phyloP scores from a whole-genome alignment of 2,113 vertebrate genomes.

The Phyllostomus discolor region DNA sequence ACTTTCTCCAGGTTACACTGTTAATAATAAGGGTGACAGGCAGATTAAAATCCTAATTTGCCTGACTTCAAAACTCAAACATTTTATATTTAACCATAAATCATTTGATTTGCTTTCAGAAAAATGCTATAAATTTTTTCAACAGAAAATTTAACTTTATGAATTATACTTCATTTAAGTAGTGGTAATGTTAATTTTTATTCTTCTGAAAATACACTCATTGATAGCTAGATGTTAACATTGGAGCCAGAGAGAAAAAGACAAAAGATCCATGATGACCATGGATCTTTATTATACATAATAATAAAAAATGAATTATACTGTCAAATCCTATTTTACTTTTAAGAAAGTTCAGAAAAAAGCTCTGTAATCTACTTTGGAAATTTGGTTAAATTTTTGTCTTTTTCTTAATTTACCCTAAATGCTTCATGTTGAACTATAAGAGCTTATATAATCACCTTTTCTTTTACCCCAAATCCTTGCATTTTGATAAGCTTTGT shows the following conservation, averaged over 20 bases:
- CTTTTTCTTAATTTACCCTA: not conserved
- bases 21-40: not conserved
- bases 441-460: not conserved
- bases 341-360: constrained; percentile 20
- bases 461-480: not conserved
- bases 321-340: not conserved
- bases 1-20: not conserved
- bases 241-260: not conserved
- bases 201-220: not conserved
- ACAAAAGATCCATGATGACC: not conserved
- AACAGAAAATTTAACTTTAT: not conserved
- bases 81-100: not conserved
- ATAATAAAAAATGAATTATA: not conserved
- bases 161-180: not conserved
- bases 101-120: not conserved
- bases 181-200: not conserved
- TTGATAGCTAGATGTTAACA: not conserved
- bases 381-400: not conserved
- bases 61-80: not conserved
- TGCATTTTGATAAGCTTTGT: not conserved
- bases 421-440: not conserved
- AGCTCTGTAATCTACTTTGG: not conserved
- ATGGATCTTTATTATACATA: not conserved
- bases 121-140: not conserved
- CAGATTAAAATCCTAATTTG: not conserved